Evolutionary conservation across 2,797 vertebrate genomes (phyloP).

Genomic region (Takifugu rubripes): DNA sequence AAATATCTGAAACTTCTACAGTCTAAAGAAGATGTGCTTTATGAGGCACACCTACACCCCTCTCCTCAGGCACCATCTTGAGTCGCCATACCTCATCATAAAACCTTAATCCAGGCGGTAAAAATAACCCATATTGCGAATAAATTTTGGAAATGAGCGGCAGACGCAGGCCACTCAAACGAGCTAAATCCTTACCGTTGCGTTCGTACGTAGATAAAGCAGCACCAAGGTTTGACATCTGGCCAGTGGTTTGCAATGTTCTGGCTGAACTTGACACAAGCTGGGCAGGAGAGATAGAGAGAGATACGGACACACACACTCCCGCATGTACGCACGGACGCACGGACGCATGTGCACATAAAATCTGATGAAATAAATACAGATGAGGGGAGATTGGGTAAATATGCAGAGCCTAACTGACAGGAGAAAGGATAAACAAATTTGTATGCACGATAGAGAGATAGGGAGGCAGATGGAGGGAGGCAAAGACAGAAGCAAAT

Average conservation of each 20-base stretch:
- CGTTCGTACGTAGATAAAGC: slow-evolving; percentile 15
- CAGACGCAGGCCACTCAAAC: slow-evolving; percentile 6
- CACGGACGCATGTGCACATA: not conserved
- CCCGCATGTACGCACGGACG: not conserved
- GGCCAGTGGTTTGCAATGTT: slow-evolving; percentile 48
- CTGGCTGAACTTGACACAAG: slow-evolving; percentile 36
- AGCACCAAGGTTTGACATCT: slow-evolving; percentile 53
- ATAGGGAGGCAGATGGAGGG: slow-evolving; percentile 56
- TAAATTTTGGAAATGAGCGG: slow-evolving; percentile 40
- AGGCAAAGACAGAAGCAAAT: slow-evolving; percentile 33
- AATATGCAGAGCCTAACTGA: slow-evolving; percentile 56
- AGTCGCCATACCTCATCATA: not conserved
- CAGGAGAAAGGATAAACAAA: slow-evolving; percentile 45
- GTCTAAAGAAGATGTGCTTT: not conserved
- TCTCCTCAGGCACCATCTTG: not conserved
- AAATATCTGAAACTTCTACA: not conserved
- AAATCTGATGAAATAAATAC: slow-evolving; percentile 30
- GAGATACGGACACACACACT: slow-evolving; percentile 14
- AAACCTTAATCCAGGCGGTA: not conserved
- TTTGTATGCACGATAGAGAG: slow-evolving; percentile 52
- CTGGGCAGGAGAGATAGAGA: slow-evolving; percentile 31
- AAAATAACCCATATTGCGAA: no score
- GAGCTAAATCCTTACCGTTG: slow-evolving; percentile 22
- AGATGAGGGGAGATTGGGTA: slow-evolving; percentile 35
- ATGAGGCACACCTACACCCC: not conserved